phyloP scores from a whole-genome alignment of 2,888 invertebrate genomes.

The Mycalesis mineus region DNA sequence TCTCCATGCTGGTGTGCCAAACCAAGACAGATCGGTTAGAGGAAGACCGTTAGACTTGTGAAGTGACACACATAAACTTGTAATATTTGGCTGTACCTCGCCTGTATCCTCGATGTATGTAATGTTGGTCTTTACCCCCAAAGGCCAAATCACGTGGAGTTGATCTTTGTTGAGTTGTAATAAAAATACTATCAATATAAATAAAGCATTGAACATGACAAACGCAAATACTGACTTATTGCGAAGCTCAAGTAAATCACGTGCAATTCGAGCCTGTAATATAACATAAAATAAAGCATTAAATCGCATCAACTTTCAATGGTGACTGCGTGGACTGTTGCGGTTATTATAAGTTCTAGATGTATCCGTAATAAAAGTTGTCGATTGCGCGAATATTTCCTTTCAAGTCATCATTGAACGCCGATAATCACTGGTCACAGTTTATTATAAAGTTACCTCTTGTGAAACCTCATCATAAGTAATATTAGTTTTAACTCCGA shows the following conservation, averaged over 20 bases:
- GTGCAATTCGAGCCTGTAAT: slow-evolving; percentile 91
- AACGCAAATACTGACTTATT: slow-evolving; percentile 98
- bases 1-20: slow-evolving; percentile 72
- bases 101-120: slow-evolving; percentile 94
- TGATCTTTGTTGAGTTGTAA: slow-evolving; percentile 99
- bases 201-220: slow-evolving; percentile 99
- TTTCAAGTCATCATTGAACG: slow-evolving; percentile 74
- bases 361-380: background rate
- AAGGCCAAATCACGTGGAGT: slow-evolving; percentile 98
- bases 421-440: slow-evolving; percentile 55
- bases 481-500: slow-evolving; percentile 95
- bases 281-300: slow-evolving; percentile 67
- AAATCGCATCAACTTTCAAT: slow-evolving; percentile 73
- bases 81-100: slow-evolving; percentile 84
- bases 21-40: slow-evolving; percentile 76
- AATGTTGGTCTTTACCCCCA: slow-evolving; percentile 96
- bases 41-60: slow-evolving; percentile 75
- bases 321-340: slow-evolving; percentile 65
- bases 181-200: slow-evolving; percentile 98
- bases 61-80: slow-evolving; percentile 64
- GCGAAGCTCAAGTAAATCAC: slow-evolving; percentile 94
- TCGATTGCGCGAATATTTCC: slow-evolving; percentile 18
- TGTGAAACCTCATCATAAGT: slow-evolving; percentile 92
- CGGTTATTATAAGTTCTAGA: background rate
- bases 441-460: slow-evolving; percentile 87